A percentile compares a stretch with the other conserved stretches of the same genome.
phyloP scores from a whole-genome alignment of 2,797 vertebrate genomes.

The Labroides dimidiatus region DNA sequence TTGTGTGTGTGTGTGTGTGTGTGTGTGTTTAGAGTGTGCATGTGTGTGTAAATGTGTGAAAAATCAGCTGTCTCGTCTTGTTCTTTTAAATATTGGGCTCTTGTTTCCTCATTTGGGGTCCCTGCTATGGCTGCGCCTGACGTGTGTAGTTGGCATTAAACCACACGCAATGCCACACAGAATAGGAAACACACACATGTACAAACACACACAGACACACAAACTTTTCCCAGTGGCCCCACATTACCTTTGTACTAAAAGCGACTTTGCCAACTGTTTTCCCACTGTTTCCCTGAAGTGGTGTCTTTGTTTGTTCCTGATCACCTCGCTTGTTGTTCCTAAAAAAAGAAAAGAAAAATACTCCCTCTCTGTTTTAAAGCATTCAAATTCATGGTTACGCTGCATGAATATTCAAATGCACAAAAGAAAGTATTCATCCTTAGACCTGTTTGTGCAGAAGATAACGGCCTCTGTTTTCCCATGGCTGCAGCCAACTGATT shows the following conservation, averaged over 20 bases:
- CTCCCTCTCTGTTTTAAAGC: too few relatives aligned
- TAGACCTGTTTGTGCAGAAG: too few relatives aligned
- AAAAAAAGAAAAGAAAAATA: background rate
- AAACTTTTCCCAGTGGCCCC: conserved; percentile 2
- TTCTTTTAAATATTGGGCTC: conserved; percentile 26
- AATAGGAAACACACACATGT: background rate
- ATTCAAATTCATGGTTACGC: too few relatives aligned
- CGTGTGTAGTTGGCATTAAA: conserved; percentile 32
- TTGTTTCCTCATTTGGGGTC: conserved; percentile 31
- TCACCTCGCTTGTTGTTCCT: too few relatives aligned
- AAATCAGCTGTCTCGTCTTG: background rate
- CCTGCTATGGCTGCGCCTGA: conserved; percentile 8
- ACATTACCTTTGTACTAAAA: conserved; percentile 11
- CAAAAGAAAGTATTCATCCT: too few relatives aligned
- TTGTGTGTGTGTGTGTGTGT: conserved; percentile 28
- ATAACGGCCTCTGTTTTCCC: too few relatives aligned
- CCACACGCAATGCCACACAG: conserved; percentile 25
- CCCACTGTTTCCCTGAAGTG: background rate
- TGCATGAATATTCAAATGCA: too few relatives aligned
- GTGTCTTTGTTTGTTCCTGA: background rate
- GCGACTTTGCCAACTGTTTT: background rate
- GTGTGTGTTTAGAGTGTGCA: conserved; percentile 9
- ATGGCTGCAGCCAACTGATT: too few relatives aligned
- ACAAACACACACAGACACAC: conserved; percentile 7
- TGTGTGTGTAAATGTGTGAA: conserved; percentile 4